Evolutionary conservation across 2,888 invertebrate species (phyloP).

Genomic region (Philopedon plagiatum): DNA sequence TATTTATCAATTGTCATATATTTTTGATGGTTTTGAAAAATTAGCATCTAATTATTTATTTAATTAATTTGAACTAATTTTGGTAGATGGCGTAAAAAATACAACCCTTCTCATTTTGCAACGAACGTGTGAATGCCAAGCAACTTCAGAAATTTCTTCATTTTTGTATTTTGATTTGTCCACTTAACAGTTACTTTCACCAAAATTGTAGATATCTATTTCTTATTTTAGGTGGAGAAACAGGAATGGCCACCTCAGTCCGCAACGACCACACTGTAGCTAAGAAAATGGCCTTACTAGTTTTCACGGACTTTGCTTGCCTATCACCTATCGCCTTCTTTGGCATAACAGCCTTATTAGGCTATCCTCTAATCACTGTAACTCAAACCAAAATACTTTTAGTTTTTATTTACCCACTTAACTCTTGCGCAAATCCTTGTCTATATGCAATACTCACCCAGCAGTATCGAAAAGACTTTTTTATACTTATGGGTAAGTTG

Average conservation of each 20-base stretch:
- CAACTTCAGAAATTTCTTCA: too few species aligned
- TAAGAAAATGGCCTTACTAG: conserved; percentile 77
- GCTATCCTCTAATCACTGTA: conserved; percentile 74
- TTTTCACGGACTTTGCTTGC: conserved; percentile 77
- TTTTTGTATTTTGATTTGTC: too few species aligned
- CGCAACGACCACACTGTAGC: conserved; percentile 72
- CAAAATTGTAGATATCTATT: not conserved
- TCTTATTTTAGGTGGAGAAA: conserved; percentile 69
- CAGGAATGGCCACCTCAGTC: conserved; percentile 68
- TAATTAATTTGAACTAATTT: too few species aligned
- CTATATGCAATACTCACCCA: conserved; percentile 78
- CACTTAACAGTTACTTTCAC: too few species aligned
- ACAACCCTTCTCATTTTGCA: too few species aligned
- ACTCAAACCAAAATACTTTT: conserved; percentile 72
- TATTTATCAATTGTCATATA: too few species aligned
- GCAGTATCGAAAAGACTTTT: conserved; percentile 75
- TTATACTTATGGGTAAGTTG: conserved; percentile 71
- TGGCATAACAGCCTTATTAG: conserved; percentile 76
- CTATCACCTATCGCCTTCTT: conserved; percentile 79
- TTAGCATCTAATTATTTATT: too few species aligned
- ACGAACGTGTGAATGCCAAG: too few species aligned
- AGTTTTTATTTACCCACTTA: conserved; percentile 80
- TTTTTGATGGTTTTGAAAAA: too few species aligned
- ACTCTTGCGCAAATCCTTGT: conserved; percentile 80
- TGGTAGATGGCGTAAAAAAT: too few species aligned